Evolutionary conservation across 1,140 invertebrate species (phyloP).

Genomic region (Ganaspis sp.): DNA sequence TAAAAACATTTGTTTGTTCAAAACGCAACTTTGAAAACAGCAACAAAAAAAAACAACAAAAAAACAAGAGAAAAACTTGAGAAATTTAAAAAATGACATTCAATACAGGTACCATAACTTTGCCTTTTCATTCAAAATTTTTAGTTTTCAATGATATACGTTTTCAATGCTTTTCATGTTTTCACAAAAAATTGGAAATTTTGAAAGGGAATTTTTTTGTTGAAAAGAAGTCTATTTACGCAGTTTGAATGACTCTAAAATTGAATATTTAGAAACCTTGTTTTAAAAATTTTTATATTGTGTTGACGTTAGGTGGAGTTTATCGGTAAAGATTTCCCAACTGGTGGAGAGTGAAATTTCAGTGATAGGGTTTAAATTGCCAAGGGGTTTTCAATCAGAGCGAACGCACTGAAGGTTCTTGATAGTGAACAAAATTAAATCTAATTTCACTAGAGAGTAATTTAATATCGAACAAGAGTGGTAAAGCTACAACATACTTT

Average conservation of each 20-base stretch:
- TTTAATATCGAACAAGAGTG: not conserved
- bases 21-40: too few species aligned
- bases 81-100: too few species aligned
- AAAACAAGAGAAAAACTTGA: too few species aligned
- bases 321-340: not conserved
- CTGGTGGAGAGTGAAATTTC: not conserved
- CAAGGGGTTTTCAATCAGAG: constrained; percentile 1
- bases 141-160: too few species aligned
- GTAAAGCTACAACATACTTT: constrained; percentile 11
- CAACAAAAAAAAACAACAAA: too few species aligned
- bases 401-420: constrained; percentile 1
- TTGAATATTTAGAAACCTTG: not conserved
- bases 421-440: constrained; percentile 19
- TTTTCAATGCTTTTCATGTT: too few species aligned
- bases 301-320: not conserved
- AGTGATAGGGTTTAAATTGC: constrained; percentile 3
- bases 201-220: too few species aligned
- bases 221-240: too few species aligned
- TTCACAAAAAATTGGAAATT: too few species aligned
- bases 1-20: too few species aligned
- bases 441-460: not conserved
- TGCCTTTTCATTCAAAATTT: too few species aligned
- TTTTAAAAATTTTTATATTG: not conserved
- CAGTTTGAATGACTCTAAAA: not conserved
- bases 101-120: too few species aligned